These are phyloP conservation scores for Forbesichthys papilliferus DNA, from an alignment of 2,113 vertebrate genomes.

Conservation along the genomic window DNA sequence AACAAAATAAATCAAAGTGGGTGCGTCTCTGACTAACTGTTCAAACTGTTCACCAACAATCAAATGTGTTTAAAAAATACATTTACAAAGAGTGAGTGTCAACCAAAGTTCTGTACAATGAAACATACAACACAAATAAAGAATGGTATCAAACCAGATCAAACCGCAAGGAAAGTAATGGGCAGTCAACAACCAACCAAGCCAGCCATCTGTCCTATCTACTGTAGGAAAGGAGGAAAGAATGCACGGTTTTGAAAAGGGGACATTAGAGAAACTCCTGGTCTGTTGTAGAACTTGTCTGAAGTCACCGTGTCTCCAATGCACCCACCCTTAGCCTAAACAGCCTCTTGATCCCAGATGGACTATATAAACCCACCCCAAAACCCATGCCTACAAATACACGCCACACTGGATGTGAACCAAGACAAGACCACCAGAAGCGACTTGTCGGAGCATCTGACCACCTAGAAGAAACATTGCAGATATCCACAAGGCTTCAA, in stretches of 20 bases:
- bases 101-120: too few relatives aligned
- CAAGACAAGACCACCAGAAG: conserved; percentile 34
- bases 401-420: conserved; percentile 12
- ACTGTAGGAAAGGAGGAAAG: conserved; percentile 27
- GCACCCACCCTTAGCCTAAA: conserved; percentile 64
- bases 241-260: not conserved
- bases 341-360: conserved; percentile 65
- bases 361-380: conserved; percentile 79
- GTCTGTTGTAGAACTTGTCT: not conserved
- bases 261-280: not conserved
- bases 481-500: not conserved
- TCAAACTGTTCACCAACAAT: too few relatives aligned
- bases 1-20: too few relatives aligned
- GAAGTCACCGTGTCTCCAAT: not conserved
- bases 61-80: too few relatives aligned
- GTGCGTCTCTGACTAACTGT: too few relatives aligned
- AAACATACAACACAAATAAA: not conserved
- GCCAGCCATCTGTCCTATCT: conserved; percentile 49
- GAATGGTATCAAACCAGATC: not conserved
- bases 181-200: conserved; percentile 26
- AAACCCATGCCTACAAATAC: conserved; percentile 74
- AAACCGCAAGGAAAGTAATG: conserved; percentile 6
- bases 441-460: conserved; percentile 18
- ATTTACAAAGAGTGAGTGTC: too few relatives aligned
- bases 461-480: not conserved